Conservation (phyloP, 2,797 vertebrate species). For the Pseudochromis fuscus region DNA sequence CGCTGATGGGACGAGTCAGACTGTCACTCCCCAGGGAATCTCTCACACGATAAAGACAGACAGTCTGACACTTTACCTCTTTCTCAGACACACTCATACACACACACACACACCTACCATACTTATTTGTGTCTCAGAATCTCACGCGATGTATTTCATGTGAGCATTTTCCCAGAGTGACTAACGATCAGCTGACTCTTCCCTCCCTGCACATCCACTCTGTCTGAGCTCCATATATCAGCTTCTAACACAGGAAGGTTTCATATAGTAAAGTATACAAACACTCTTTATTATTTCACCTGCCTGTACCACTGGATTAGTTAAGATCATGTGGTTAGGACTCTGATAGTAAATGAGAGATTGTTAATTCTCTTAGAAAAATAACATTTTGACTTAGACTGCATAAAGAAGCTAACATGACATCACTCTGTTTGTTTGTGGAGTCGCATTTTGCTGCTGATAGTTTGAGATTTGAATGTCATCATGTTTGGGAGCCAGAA, state of each 20-base stretch:
- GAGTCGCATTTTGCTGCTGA: too few species aligned
- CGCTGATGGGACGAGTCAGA: conserved; percentile 15
- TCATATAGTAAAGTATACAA: neutral
- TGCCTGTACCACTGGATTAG: neutral
- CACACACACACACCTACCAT: conserved; percentile 48
- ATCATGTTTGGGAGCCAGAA: too few species aligned
- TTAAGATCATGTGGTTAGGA: too few species aligned
- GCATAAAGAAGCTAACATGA: too few species aligned
- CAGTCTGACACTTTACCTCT: conserved; percentile 41
- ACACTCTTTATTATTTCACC: neutral
- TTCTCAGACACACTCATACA: conserved; percentile 50
- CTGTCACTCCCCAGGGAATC: neutral
- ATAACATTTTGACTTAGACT: too few species aligned
- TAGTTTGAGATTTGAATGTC: too few species aligned
- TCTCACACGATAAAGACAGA: conserved; percentile 27
- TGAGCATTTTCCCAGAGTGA: conserved; percentile 71
- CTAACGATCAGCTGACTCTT: conserved; percentile 80
- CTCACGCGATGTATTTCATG: conserved; percentile 64
- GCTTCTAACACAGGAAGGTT: conserved; percentile 11
- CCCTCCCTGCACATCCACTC: conserved; percentile 33
- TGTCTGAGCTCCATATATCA: conserved; percentile 30
- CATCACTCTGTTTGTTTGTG: too few species aligned
- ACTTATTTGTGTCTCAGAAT: conserved; percentile 68
- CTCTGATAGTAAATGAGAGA: too few species aligned
- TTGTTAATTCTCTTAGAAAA: too few species aligned